These are phyloP conservation scores for Resseliella maxima DNA, from an alignment of 2,888 invertebrate species.

Conservation along the genomic window DNA sequence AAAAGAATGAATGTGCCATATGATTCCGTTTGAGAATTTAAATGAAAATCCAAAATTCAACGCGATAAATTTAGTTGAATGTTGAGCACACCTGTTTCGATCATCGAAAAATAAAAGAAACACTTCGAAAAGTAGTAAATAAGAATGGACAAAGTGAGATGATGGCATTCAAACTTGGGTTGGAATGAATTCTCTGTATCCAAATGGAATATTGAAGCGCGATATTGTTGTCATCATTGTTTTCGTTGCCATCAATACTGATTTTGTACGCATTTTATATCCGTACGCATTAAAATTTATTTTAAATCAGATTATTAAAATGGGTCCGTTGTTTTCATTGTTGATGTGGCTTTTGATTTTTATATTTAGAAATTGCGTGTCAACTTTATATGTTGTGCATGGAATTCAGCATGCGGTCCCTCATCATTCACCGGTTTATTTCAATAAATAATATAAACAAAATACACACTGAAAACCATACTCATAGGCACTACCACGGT, in stretches of 20 bases:
- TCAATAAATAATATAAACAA: too few species aligned
- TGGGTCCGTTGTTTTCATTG: not conserved
- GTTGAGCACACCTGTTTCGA: not conserved
- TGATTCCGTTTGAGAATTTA: too few species aligned
- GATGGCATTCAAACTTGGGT: too few species aligned
- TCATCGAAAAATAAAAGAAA: too few species aligned
- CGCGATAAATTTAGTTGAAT: not conserved
- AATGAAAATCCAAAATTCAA: not conserved
- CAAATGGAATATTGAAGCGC: not conserved
- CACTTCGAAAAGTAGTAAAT: not conserved
- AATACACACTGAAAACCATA: too few species aligned
- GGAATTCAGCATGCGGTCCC: not conserved
- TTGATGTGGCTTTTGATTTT: not conserved
- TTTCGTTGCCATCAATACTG: not conserved
- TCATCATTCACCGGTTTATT: not conserved
- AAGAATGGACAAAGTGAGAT: too few species aligned
- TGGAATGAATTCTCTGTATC: not conserved
- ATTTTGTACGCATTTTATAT: not conserved
- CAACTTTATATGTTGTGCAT: not conserved
- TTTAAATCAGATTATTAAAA: constrained; percentile 2
- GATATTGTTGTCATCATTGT: too few species aligned
- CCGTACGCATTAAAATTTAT: constrained; percentile 12
- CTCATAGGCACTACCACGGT: not conserved
- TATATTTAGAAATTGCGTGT: constrained; percentile 31
- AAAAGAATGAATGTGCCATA: too few species aligned